Percentiles rank a stretch among this genome's conserved stretches.
Evolutionary conservation across 2,113 vertebrate genomes (phyloP).

Genomic region (Brachypteracias leptosomus): DNA sequence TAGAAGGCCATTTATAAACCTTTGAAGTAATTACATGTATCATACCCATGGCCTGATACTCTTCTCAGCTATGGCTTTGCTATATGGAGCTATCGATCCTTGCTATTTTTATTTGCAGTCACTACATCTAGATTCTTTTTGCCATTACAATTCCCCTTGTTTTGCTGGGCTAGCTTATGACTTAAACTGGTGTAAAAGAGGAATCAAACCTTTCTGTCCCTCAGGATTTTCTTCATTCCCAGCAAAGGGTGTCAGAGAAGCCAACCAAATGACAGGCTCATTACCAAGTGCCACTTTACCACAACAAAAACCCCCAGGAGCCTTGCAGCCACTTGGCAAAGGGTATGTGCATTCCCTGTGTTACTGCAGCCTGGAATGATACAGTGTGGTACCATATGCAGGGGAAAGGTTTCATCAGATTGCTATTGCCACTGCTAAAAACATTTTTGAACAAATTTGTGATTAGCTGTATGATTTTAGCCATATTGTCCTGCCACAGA

Average conservation of each 20-base stretch:
- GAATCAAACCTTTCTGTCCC: neutral
- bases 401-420: constrained; percentile 7
- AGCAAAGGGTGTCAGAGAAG: neutral
- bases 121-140: neutral
- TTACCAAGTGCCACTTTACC: neutral
- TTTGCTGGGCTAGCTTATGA: neutral
- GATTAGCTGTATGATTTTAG: neutral
- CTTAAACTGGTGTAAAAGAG: neutral
- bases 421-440: neutral
- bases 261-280: neutral
- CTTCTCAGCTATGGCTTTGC: neutral
- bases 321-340: constrained; percentile 24
- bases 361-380: neutral
- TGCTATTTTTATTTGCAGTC: neutral
- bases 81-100: neutral
- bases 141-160: neutral
- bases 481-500: neutral
- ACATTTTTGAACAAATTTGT: constrained; percentile 2
- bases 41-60: neutral
- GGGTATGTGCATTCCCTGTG: neutral
- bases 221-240: neutral
- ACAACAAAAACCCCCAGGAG: neutral
- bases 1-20: neutral
- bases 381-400: neutral
- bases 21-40: neutral